A percentile compares a stretch with the other conserved stretches of the same genome.
phyloP scores from a whole-genome alignment of 2,113 vertebrate species.

The Hydropotes inermis region DNA sequence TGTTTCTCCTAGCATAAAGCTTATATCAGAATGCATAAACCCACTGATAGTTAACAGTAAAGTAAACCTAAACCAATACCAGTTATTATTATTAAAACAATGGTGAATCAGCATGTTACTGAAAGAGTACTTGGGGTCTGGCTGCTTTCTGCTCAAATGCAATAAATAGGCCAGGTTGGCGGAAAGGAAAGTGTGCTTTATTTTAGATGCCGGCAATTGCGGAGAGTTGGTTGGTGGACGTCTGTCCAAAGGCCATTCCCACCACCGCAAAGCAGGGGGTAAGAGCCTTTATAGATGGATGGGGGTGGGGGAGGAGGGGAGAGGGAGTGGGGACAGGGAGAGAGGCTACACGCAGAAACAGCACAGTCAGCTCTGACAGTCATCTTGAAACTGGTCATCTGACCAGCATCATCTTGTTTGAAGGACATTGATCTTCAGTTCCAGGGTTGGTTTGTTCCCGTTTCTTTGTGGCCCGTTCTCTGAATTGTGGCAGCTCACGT shows the following conservation, averaged over 20 bases:
- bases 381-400: not conserved
- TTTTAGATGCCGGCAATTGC: not conserved
- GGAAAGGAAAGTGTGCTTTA: not conserved
- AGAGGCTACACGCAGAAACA: no score
- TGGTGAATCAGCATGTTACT: not conserved
- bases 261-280: no score
- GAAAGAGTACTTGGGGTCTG: not conserved
- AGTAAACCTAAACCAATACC: not conserved
- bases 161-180: not conserved
- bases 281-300: no score
- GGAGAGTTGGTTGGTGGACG: not conserved
- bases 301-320: accelerated
- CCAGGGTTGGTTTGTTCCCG: not conserved
- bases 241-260: not conserved
- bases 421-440: not conserved
- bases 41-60: not conserved
- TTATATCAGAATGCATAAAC: not conserved
- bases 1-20: not conserved
- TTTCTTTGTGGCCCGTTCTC: not conserved
- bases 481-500: not conserved
- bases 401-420: not conserved
- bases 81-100: not conserved
- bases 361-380: not conserved
- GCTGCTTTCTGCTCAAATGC: not conserved
- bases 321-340: not conserved